phyloP scores from a whole-genome alignment of 2,888 invertebrate species.

The Troides helena region DNA sequence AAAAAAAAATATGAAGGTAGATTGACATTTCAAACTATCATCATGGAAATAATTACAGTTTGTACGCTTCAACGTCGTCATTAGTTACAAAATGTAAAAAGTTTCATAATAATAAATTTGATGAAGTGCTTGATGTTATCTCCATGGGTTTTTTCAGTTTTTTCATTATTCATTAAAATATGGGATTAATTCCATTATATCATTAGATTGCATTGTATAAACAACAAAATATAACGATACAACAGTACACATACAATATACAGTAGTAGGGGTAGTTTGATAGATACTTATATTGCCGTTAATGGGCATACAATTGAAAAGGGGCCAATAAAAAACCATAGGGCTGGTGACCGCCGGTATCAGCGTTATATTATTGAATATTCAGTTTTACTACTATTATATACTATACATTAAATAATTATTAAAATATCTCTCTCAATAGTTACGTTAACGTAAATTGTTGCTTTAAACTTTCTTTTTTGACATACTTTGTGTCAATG shows the following conservation, averaged over 20 bases:
- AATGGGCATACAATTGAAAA: conserved; percentile 53
- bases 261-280: conserved; percentile 1
- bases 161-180: background rate
- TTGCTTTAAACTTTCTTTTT: background rate
- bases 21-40: background rate
- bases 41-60: background rate
- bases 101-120: background rate
- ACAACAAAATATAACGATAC: background rate
- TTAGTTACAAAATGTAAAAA: background rate
- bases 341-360: conserved; percentile 39
- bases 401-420: no score
- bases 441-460: no score
- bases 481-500: background rate
- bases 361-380: conserved; percentile 3
- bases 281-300: conserved; percentile 36
- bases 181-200: background rate
- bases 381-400: conserved; percentile 22
- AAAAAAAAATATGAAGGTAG: background rate
- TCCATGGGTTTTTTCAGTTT: background rate
- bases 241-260: background rate
- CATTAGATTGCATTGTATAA: no score
- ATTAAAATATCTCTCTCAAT: no score
- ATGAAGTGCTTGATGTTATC: background rate
- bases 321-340: conserved; percentile 60
- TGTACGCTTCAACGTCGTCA: background rate